Evolutionary conservation across 2,888 invertebrate species (phyloP), one percentile per base, ranked within the genome.

Genomic region (Volucella inflata): DNA sequence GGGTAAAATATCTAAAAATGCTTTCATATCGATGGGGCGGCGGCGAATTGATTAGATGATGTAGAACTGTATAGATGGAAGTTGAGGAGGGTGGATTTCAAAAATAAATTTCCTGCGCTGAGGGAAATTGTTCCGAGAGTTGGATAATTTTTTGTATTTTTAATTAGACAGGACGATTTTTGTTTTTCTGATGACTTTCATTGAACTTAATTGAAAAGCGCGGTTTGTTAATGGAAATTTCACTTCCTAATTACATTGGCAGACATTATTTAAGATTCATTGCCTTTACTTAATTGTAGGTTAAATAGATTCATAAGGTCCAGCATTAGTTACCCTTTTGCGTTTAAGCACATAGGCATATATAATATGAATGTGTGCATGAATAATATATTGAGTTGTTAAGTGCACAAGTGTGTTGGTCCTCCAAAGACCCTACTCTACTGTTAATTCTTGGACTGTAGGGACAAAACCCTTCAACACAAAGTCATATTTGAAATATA

Each of bases 61-160:
- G 44, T 9, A 36, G 40, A 40, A 48, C 14, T 57, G 6, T 6
- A 14, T 4, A 21, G 55, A 55, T 9, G 44, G n/a, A 21, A 38
- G 48, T 40, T n/a, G 8, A 1, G 16, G 48, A 46, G 57, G 36
- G 55, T 44, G 53, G 10, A 46, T 17, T 14, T 72, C 10, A 53
- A 74, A 74, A 46, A 64, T 62, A 51, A n/a, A 42, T 16, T 57
- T 48, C 46, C 57, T 17, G 21, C 30, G 6, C 30, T 30, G 44
- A 16, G 16, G 44, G 14, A 36, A 46, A 55, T 46, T 68, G 8
- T 6, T 16, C 44, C 16, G 21, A 30, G 11, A 14, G 30, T 30
- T 30, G 30, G 30, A 30, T 4, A 3, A 2, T 21, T 4, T 21
- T 21, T 51, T 1, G 16, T 10, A 9, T 51, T 40, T 51, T 21